Conservation (phyloP, 2,797 vertebrate genomes). For the Coluber constrictor region DNA sequence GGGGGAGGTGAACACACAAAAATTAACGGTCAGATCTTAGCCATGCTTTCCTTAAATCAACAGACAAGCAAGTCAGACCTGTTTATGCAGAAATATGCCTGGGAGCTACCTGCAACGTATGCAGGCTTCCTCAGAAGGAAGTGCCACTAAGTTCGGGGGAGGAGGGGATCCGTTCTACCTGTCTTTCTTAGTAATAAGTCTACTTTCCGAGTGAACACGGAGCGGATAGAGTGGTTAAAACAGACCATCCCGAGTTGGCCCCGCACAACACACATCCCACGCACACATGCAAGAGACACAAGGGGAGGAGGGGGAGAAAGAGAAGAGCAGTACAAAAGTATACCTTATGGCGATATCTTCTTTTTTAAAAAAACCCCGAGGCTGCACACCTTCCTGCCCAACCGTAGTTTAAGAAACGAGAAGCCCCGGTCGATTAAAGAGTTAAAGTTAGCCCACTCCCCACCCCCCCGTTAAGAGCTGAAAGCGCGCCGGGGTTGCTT, state of each 20-base stretch:
- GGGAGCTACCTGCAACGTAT: not conserved
- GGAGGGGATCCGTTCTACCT: not conserved
- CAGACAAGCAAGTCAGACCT: not conserved
- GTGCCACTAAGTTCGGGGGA: not conserved
- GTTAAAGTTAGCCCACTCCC: not conserved
- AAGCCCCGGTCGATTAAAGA: constrained; percentile 28
- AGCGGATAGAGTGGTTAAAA: not conserved
- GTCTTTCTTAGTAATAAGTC: not conserved
- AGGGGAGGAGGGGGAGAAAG: not conserved
- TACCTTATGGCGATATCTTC: constrained; percentile 49
- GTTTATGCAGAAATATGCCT: not conserved
- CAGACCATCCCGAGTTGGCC: not conserved
- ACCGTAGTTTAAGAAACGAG: constrained; percentile 34
- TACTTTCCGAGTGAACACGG: not conserved
- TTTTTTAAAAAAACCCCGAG: constrained; percentile 21
- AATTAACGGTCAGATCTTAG: not conserved
- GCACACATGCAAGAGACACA: not conserved
- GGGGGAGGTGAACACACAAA: accelerated
- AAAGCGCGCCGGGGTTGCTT: constrained; percentile 38
- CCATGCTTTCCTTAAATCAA: not conserved
- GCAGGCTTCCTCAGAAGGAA: not conserved
- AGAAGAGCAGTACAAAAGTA: constrained; percentile 49
- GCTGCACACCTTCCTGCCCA: constrained; percentile 44
- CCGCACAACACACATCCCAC: not conserved
- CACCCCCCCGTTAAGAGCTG: constrained; percentile 39